phyloP scores from a whole-genome alignment of 2,113 vertebrate species.

The Pelobates fuscus region DNA sequence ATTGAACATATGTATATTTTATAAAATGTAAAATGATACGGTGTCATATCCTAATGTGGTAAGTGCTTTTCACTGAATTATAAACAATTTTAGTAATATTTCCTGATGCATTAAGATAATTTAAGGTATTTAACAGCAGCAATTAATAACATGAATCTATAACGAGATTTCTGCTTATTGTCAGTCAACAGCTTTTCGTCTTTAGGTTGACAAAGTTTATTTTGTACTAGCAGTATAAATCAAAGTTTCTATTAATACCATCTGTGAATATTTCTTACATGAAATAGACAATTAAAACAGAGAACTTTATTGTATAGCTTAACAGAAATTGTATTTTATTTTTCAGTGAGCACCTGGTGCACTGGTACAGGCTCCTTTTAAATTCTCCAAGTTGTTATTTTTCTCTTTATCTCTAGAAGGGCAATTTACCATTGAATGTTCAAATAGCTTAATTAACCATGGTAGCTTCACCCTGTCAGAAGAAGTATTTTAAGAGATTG shows the following conservation, averaged over 20 bases:
- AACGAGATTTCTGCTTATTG: slow-evolving; percentile 7
- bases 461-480: no score
- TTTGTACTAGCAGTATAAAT: slow-evolving; percentile 29
- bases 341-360: no score
- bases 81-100: neutral
- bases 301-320: slow-evolving; percentile 26
- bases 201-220: slow-evolving; percentile 20
- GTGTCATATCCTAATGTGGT: neutral
- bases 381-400: no score
- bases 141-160: slow-evolving; percentile 6
- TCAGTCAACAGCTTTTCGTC: slow-evolving; percentile 29
- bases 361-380: no score
- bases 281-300: slow-evolving; percentile 34
- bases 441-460: no score
- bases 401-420: no score
- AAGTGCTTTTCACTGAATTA: neutral
- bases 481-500: no score
- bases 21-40: slow-evolving; percentile 8
- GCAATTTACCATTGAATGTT: no score
- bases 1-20: slow-evolving; percentile 24
- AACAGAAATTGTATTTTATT: no score
- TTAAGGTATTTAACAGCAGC: slow-evolving; percentile 26
- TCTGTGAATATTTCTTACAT: slow-evolving; percentile 26
- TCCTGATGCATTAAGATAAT: slow-evolving; percentile 15
- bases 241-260: slow-evolving; percentile 36